These are phyloP conservation scores for Zapus hudsonius DNA, from an alignment of 2,113 vertebrate species.

Conservation along the genomic window DNA sequence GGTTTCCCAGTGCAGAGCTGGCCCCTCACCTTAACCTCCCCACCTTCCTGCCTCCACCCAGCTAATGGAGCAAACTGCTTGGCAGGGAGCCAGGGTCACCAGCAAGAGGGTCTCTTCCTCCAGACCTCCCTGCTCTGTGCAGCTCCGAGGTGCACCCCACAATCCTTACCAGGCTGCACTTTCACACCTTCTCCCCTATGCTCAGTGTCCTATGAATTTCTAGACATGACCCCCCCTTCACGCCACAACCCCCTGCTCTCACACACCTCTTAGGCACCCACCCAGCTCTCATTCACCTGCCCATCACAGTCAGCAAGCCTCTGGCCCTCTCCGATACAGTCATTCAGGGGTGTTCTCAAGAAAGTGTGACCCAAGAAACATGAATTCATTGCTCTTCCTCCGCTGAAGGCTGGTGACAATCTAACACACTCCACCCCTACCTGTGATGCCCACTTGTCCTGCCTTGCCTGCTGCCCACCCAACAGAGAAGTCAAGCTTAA, in stretches of 20 bases:
- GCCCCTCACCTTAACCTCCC: neutral
- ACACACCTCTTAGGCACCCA: neutral
- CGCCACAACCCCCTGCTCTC: neutral
- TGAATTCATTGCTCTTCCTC: neutral
- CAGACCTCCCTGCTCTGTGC: neutral
- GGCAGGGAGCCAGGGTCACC: neutral
- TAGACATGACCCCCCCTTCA: neutral
- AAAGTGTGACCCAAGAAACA: neutral
- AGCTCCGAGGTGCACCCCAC: neutral
- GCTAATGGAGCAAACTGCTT: neutral
- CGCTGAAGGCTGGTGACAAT: neutral
- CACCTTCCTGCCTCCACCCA: neutral
- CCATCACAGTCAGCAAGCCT: no score
- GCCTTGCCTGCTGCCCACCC: constrained; percentile 10
- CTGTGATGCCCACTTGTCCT: constrained; percentile 52
- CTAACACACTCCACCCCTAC: neutral
- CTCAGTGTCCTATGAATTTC: neutral
- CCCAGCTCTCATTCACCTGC: neutral
- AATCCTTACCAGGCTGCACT: neutral
- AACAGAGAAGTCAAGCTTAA: neutral
- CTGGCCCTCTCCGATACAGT: no score
- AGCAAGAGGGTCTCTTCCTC: neutral
- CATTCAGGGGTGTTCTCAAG: neutral
- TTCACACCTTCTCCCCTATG: neutral
- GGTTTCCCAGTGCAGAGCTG: neutral